Conservation (phyloP, 2,888 invertebrate species). For the Penaeus monodon region DNA sequence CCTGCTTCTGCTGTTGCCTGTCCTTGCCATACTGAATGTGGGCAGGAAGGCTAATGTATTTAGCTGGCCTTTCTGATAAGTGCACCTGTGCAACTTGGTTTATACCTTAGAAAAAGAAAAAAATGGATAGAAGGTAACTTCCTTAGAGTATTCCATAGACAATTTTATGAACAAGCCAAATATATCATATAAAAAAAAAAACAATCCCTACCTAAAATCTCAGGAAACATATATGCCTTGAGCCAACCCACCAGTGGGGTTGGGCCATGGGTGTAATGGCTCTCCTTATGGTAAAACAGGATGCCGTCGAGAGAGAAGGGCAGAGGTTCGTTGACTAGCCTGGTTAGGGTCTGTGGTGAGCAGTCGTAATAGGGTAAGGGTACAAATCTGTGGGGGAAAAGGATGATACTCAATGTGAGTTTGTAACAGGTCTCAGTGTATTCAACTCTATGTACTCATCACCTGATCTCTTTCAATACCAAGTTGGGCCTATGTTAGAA, state of each 20-base stretch:
- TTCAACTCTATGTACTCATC: too few relatives aligned
- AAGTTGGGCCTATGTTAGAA: too few relatives aligned
- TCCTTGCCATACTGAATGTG: slow-evolving; percentile 55
- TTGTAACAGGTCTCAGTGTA: too few relatives aligned
- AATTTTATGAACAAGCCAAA: not conserved
- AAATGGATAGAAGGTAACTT: not conserved
- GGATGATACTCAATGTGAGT: too few relatives aligned
- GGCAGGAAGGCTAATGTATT: slow-evolving; percentile 44
- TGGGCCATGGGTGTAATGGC: slow-evolving; percentile 82
- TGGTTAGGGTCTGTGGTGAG: slow-evolving; percentile 67
- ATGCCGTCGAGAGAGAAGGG: slow-evolving; percentile 81
- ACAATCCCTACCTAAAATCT: slow-evolving; percentile 69
- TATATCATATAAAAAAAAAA: not conserved
- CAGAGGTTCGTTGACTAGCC: slow-evolving; percentile 64
- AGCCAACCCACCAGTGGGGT: slow-evolving; percentile 95
- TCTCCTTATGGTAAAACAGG: slow-evolving; percentile 89
- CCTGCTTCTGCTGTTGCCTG: not conserved
- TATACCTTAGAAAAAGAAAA: slow-evolving; percentile 25
- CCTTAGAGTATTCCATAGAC: too few relatives aligned
- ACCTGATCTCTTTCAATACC: too few relatives aligned
- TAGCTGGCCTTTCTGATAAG: slow-evolving; percentile 23
- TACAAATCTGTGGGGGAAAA: slow-evolving; percentile 70
- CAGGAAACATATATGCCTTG: slow-evolving; percentile 87
- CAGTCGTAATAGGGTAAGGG: slow-evolving; percentile 70
- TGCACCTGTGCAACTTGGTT: slow-evolving; percentile 29